A percentile compares a stretch with the other conserved stretches of the same genome.
Evolutionary conservation across 2,888 invertebrate species (phyloP).

Genomic region (Amphipyra berbera): DNA sequence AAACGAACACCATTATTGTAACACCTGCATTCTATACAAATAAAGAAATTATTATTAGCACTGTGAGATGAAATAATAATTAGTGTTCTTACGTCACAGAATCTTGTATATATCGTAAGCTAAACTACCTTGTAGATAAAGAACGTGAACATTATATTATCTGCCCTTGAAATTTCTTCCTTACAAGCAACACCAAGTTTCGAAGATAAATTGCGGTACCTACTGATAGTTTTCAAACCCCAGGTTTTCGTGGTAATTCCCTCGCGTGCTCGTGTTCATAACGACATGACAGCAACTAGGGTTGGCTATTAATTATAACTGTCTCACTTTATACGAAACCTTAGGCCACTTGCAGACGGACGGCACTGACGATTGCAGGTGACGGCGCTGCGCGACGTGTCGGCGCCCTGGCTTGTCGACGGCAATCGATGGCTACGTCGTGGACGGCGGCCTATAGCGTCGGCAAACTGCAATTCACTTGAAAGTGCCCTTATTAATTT

Average conservation of each 20-base stretch:
- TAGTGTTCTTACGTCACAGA: neutral
- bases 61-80: no score
- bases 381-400: neutral
- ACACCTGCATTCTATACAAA: no score
- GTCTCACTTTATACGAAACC: slow-evolving; percentile 61
- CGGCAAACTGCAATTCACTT: slow-evolving; percentile 7
- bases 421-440: neutral
- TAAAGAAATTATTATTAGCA: no score
- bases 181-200: slow-evolving; percentile 22
- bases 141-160: slow-evolving; percentile 11
- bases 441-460: neutral
- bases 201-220: slow-evolving; percentile 41
- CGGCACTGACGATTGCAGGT: neutral
- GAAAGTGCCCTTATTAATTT: slow-evolving; percentile 4
- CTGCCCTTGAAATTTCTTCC: slow-evolving; percentile 24
- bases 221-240: slow-evolving; percentile 45
- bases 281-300: slow-evolving; percentile 61
- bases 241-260: slow-evolving; percentile 57
- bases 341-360: slow-evolving; percentile 27
- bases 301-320: slow-evolving; percentile 69
- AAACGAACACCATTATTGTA: no score
- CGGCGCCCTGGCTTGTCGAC: neutral
- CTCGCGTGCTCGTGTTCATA: slow-evolving; percentile 62
- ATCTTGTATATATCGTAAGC: neutral
- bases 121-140: neutral